phyloP scores from a whole-genome alignment of 2,113 vertebrate genomes.

The Nannospalax galili region DNA sequence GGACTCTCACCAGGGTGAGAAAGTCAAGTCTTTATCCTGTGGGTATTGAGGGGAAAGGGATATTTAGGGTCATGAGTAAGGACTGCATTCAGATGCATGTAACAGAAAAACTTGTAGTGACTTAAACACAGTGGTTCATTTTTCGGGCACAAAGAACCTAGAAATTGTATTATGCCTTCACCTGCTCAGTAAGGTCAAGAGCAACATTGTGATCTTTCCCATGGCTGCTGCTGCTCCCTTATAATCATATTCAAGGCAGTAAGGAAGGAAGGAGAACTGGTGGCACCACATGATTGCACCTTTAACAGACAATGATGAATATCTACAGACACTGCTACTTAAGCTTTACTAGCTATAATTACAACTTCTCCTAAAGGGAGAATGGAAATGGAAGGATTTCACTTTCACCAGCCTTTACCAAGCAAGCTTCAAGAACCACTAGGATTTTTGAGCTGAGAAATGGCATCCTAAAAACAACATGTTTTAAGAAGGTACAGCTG shows the following conservation, averaged over 20 bases:
- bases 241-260: neutral
- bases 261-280: neutral
- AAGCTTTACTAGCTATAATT: neutral
- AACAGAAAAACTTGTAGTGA: conserved; percentile 24
- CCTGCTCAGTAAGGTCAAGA: neutral
- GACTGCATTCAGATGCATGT: neutral
- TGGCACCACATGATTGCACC: neutral
- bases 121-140: conserved; percentile 21
- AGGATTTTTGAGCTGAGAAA: neutral
- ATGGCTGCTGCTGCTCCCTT: conserved; percentile 18
- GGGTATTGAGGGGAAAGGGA: neutral
- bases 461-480: neutral
- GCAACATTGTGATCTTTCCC: neutral
- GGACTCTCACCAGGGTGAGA: neutral
- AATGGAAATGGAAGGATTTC: neutral
- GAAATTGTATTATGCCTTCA: neutral
- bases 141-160: neutral
- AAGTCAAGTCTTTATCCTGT: neutral
- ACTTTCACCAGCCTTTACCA: neutral
- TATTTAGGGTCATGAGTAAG: conserved; percentile 32
- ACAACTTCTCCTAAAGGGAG: neutral
- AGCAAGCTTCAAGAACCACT: neutral
- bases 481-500: neutral
- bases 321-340: neutral
- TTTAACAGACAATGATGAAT: neutral